Conservation (phyloP, 1,140 invertebrate species). For the Drosophila repletoides region DNA sequence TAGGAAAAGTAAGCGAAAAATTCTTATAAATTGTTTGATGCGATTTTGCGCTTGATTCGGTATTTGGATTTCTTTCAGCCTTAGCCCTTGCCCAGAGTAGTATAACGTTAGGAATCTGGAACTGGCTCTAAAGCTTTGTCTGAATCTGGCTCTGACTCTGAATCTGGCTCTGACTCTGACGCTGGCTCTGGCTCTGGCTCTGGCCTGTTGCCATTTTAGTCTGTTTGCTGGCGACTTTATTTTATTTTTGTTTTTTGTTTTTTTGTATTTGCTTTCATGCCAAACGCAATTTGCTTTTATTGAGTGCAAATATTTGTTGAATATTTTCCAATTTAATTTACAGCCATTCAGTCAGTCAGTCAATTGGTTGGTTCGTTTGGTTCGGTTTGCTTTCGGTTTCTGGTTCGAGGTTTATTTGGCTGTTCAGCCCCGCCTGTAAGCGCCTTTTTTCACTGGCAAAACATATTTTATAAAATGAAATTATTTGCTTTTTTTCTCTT, state of each 20-base stretch:
- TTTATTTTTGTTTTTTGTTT: conserved; percentile 33
- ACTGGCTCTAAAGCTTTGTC: neutral
- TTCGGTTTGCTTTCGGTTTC: neutral
- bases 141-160: neutral
- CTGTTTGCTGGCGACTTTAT: conserved; percentile 53
- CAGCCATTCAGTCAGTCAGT: conserved; percentile 23
- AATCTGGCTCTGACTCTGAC: neutral
- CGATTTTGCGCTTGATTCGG: conserved; percentile 54
- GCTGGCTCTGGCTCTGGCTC: neutral
- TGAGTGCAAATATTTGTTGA: conserved; percentile 72
- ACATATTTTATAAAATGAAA: conserved; percentile 19
- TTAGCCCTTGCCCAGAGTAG: neutral
- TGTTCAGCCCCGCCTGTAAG: neutral
- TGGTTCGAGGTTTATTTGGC: neutral
- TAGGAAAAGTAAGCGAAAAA: conserved; percentile 1
- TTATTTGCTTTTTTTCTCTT: conserved; percentile 8
- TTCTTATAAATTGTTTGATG: conserved; percentile 61
- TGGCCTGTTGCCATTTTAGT: conserved; percentile 19
- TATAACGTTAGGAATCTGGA: neutral
- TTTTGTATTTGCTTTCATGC: conserved; percentile 59
- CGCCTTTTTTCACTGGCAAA: neutral
- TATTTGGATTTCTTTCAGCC: conserved; percentile 29
- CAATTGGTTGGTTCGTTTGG: conserved; percentile 8
- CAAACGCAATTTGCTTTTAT: conserved; percentile 70
- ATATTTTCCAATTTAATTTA: conserved; percentile 50